phyloP scores from a whole-genome alignment of 2,113 vertebrate species.

The Corythaixoides concolor region DNA sequence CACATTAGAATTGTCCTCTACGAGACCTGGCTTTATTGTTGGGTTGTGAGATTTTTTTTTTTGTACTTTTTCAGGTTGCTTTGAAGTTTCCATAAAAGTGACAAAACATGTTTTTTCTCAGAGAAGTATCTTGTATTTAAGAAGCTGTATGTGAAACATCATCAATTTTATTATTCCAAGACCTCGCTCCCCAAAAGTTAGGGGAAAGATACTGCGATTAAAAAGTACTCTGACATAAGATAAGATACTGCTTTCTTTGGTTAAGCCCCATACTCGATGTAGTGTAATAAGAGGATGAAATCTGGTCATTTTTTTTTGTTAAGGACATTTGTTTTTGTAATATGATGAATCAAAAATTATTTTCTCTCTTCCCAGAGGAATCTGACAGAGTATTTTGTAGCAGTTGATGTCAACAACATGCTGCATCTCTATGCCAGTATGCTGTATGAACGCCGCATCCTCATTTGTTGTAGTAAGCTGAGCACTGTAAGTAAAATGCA shows the following conservation, averaged over 20 bases:
- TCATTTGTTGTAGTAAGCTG: constrained; percentile 95
- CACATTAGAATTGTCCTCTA: not conserved
- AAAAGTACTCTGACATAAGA: not conserved
- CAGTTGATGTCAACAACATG: constrained; percentile 99
- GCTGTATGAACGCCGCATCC: constrained; percentile 94
- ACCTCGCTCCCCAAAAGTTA: not conserved
- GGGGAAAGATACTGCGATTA: not conserved
- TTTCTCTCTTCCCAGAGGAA: constrained; percentile 86
- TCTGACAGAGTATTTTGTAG: constrained; percentile 97
- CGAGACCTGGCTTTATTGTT: not conserved
- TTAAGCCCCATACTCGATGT: not conserved
- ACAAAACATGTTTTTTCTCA: not conserved
- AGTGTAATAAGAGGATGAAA: not conserved
- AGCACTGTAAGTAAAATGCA: constrained; percentile 90
- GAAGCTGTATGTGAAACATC: constrained; percentile 38
- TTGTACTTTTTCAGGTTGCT: not conserved
- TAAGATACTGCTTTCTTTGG: constrained; percentile 11
- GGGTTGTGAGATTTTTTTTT: not conserved
- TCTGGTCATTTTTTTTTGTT: not conserved
- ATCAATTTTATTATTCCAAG: not conserved
- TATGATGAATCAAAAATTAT: not conserved
- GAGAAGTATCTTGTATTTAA: constrained; percentile 38
- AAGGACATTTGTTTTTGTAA: not conserved
- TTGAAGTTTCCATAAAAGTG: not conserved
- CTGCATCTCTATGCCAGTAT: constrained; percentile 97